Conservation (phyloP, 2,888 invertebrate genomes). For the Hydrotaea cyrtoneurina region DNA sequence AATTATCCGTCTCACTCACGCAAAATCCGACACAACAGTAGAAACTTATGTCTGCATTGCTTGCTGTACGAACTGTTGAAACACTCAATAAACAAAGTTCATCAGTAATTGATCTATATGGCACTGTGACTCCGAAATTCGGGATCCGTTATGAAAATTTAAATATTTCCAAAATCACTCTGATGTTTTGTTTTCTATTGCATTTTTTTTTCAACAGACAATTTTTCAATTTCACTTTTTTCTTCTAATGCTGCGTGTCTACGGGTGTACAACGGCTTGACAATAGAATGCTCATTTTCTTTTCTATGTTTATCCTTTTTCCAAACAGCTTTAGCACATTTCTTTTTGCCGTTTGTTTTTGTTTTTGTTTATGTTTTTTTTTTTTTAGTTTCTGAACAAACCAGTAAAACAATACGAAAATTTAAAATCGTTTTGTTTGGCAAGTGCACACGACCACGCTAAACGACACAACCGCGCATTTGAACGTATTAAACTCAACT, state of each 20-base stretch:
- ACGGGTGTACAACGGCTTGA: background rate
- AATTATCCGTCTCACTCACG: too few relatives aligned
- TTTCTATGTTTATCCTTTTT: slow-evolving; percentile 31
- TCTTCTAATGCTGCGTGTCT: background rate
- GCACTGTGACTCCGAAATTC: too few relatives aligned
- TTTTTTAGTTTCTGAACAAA: background rate
- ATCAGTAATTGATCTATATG: too few relatives aligned
- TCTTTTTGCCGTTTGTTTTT: background rate
- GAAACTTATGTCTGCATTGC: too few relatives aligned
- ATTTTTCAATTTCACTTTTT: slow-evolving; percentile 35
- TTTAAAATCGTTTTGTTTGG: slow-evolving; percentile 5
- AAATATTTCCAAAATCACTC: background rate
- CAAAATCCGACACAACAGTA: too few relatives aligned
- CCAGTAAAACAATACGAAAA: slow-evolving; percentile 10
- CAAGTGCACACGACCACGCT: slow-evolving; percentile 35
- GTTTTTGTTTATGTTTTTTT: background rate
- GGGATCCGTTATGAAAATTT: too few relatives aligned
- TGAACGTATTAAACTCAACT: slow-evolving; percentile 77
- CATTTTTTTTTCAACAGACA: background rate
- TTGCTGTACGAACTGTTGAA: too few relatives aligned
- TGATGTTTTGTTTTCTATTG: background rate
- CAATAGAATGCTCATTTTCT: slow-evolving; percentile 35
- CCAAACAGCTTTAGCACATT: slow-evolving; percentile 23
- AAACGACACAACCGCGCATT: slow-evolving; percentile 73
- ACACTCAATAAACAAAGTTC: too few relatives aligned